Evolutionary conservation across 2,113 vertebrate species (phyloP).

Genomic region (Cyrtonyx montezumae): DNA sequence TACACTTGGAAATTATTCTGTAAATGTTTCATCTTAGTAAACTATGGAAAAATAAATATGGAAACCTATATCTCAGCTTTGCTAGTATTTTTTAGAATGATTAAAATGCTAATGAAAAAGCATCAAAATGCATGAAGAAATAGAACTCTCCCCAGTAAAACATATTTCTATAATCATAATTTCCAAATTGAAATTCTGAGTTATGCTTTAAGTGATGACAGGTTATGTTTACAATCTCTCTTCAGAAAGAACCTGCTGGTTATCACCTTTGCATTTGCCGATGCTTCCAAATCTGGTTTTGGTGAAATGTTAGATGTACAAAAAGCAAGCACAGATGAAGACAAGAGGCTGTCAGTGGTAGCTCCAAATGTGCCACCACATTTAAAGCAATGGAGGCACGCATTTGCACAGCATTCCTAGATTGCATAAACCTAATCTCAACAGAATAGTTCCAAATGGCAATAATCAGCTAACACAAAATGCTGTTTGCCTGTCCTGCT

Average conservation of each 20-base stretch:
- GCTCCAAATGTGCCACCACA: background rate
- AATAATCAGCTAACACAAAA: background rate
- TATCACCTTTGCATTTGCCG: background rate
- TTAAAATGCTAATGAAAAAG: slow-evolving; percentile 4
- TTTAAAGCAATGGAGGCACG: background rate
- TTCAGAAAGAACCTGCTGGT: background rate
- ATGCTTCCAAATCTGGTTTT: background rate
- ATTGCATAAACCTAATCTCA: fast-evolving
- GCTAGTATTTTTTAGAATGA: background rate
- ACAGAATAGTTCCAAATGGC: background rate
- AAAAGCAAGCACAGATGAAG: background rate
- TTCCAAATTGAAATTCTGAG: background rate
- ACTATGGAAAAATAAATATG: background rate
- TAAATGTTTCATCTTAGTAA: background rate
- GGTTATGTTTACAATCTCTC: background rate
- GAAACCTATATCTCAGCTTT: background rate
- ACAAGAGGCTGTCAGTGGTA: background rate
- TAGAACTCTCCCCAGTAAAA: background rate
- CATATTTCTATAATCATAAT: background rate
- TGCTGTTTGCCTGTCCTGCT: background rate
- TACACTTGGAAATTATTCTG: background rate
- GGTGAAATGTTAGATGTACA: background rate
- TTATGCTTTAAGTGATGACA: background rate
- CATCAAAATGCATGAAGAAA: background rate
- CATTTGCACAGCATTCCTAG: background rate